Conservation (phyloP, 2,113 vertebrate genomes). For the Excalfactoria chinensis region DNA sequence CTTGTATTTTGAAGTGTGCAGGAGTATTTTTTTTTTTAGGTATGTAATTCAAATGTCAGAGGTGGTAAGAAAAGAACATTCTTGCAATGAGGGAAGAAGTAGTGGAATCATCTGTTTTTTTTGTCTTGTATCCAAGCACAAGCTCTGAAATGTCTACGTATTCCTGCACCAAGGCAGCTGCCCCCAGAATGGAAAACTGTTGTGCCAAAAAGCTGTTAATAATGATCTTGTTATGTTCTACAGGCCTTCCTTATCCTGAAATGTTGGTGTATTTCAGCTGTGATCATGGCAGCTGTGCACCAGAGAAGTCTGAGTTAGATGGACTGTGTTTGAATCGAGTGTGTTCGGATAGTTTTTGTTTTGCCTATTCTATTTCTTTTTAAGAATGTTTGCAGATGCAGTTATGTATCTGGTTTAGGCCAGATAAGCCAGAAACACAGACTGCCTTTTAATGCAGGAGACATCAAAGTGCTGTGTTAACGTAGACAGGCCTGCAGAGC, state of each 20-base stretch:
- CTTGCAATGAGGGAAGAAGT: background rate
- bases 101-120: background rate
- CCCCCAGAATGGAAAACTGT: background rate
- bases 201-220: constrained; percentile 10
- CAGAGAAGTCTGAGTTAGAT: background rate
- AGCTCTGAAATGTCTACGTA: constrained; percentile 3
- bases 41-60: background rate
- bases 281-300: background rate
- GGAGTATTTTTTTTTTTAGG: background rate
- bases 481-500: background rate
- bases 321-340: background rate
- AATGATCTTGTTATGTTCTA: background rate
- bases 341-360: background rate
- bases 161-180: background rate
- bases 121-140: background rate
- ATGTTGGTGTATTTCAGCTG: background rate
- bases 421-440: background rate
- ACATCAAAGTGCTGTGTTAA: background rate
- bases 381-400: background rate
- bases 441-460: background rate
- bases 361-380: background rate
- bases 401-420: background rate
- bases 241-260: background rate
- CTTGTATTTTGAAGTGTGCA: background rate
- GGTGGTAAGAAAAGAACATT: background rate